Evolutionary conservation across 2,888 invertebrate genomes (phyloP).

Genomic region (Anticlea derivata): DNA sequence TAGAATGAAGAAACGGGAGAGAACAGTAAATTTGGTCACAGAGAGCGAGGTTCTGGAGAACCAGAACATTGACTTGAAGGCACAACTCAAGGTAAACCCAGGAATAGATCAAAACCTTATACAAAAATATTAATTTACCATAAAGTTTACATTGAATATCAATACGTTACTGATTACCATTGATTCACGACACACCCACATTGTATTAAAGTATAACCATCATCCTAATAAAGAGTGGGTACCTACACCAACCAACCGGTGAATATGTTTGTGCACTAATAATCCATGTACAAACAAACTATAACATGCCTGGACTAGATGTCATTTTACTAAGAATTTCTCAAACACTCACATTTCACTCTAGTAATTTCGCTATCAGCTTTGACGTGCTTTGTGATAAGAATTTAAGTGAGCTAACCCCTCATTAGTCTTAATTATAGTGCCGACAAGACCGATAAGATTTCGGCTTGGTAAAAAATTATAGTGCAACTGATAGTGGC

Average conservation of each 20-base stretch:
- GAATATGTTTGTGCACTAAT: constrained; percentile 1
- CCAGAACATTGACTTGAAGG: constrained; percentile 93
- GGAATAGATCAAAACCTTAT: too few species aligned
- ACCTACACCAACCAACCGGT: neutral
- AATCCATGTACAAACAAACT: constrained; percentile 2
- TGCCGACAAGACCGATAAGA: constrained; percentile 38
- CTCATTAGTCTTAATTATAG: constrained; percentile 45
- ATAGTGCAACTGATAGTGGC: too few species aligned
- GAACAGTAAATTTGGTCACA: constrained; percentile 92
- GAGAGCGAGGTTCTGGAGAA: constrained; percentile 94
- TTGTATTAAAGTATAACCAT: neutral
- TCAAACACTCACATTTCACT: constrained; percentile 33
- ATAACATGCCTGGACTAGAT: neutral
- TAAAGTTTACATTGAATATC: too few species aligned
- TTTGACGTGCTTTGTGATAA: constrained; percentile 43
- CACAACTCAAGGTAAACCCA: constrained; percentile 87
- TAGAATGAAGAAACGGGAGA: constrained; percentile 95
- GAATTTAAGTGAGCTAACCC: constrained; percentile 36
- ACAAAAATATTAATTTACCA: too few species aligned
- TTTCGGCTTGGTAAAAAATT: constrained; percentile 9
- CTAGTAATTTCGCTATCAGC: constrained; percentile 39
- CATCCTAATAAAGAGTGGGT: neutral
- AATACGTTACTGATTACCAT: too few species aligned
- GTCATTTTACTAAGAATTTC: constrained; percentile 12
- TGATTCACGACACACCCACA: too few species aligned